Evolutionary conservation across 2,113 vertebrate genomes (phyloP).

Genomic region (Parus major): DNA sequence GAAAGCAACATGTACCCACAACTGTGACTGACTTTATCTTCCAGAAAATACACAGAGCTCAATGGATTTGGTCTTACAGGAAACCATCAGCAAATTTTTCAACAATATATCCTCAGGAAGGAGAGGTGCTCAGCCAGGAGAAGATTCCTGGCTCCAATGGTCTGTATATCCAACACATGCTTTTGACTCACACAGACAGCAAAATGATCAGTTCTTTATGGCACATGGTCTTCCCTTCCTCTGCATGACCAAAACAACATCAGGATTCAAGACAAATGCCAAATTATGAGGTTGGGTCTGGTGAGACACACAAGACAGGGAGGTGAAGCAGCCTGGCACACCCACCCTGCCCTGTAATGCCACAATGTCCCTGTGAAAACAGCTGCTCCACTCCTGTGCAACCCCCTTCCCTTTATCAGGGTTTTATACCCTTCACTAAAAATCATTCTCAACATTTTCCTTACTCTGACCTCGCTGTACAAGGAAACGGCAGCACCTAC

Average conservation of each 20-base stretch:
- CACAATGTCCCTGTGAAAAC: background rate
- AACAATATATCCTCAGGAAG: background rate
- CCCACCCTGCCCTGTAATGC: background rate
- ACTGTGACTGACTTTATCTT: background rate
- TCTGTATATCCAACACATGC: background rate
- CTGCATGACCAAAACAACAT: background rate
- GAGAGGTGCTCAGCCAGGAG: background rate
- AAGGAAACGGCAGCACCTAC: background rate
- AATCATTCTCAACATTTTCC: background rate
- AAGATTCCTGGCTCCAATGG: background rate
- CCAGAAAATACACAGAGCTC: background rate
- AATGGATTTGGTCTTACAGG: background rate
- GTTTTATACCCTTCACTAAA: background rate
- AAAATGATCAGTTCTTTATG: background rate
- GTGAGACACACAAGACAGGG: background rate
- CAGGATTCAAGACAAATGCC: background rate
- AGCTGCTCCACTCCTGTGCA: background rate
- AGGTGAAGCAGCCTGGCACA: fast-evolving
- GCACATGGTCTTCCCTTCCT: background rate
- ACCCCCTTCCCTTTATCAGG: background rate
- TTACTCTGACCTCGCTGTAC: background rate
- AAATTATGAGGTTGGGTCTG: background rate
- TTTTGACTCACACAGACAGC: background rate
- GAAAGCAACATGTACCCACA: background rate
- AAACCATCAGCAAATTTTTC: background rate